Evolutionary conservation across 2,113 vertebrate genomes (phyloP), one percentile per base, ranked within the genome.

Genomic region (Apteryx mantelli): DNA sequence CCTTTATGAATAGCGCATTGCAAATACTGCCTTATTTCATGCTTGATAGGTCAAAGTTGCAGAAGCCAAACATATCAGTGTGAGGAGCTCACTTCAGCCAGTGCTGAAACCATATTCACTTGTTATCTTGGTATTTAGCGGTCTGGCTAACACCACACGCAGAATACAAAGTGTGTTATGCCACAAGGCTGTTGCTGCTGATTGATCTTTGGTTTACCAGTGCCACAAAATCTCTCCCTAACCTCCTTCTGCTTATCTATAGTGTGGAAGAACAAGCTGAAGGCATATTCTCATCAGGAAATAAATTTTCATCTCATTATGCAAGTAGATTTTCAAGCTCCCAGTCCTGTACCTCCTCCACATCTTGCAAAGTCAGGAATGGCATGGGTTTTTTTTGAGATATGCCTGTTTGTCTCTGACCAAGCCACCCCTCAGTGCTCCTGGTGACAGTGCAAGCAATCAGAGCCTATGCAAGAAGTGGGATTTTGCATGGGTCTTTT

Each of bases 141-240:
- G 20, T 68, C 48, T 86, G 44, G 3, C 12, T 66, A 55, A 78
- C 68, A 75, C 73, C 82, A 90, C 88, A 80, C 17, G 50, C 19
- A 82, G 48, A 61, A 79, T 82, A 24, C 7, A 8, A 55, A 78
- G 18, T 52, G 46, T 48, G 17, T 68, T 88, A 32, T 56, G 38
- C 42, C 61, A 81, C 3, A 1, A 3, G 6, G 28, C 15, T 53
- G 9, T 42, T 84, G 68, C 44, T 92, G 65, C 38, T 91, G 56
- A 56, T 86, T 70, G 63, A 90, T 91, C 68, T 86, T 66, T 89
- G 91, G 70, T 77, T 94, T 89, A 81, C 63, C 32, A 75, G 26
- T 34, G n/a, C 64, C 61, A 55, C 38, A 70, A 53, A 84, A 66
- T 50, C 48, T 70, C 32, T 61, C 22, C 32, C 42, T 53, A 63